Base-by-base conservation (phyloP, 2,113 vertebrate genomes). In the Coregonus clupeaformis region DNA sequence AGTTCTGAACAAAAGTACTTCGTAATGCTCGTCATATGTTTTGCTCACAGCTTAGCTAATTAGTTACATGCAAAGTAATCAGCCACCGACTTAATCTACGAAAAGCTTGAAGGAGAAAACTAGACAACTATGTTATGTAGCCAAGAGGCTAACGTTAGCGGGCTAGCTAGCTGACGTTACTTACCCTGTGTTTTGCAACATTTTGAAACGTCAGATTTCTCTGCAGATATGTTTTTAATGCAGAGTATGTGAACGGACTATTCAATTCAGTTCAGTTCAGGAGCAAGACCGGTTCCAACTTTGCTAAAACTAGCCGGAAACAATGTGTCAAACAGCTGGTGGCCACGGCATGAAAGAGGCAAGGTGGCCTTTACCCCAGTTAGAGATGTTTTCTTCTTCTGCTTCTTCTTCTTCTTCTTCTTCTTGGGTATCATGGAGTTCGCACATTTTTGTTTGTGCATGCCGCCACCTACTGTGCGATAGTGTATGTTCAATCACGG, bases 111-210 rank as follows among this genome's bases (percentile, higher is more conserved):
- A 27, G 27, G 27, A 27, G 27, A 27, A n/a, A n/a, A 2, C 27
- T 27, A 1, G 27, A 27, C 2, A 27, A 27, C 27, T 27, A 27
- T 3, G 29, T 29, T 29, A 29, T 29, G 29, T 27, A 27, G 27
- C 27, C 3, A 7, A 7, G 1, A 55, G 18, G 52, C 52, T 13
- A 55, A 7, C 52, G 57, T 22, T 60, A 60, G 57, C n/a, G 9
- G 6, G 20, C 16, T 5, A 3, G 57, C 18, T 55, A 60, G 57
- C 5, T 7, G n/a, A 47, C 25, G 5, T 20, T 65, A 78, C 86
- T 85, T 71, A 87, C 86, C 86, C 86, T n/a, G 86, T 84, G 60
- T 87, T 87, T 49, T 80, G 81, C 77, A 87, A 42, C 86, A 87
- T 87, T 5, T 1, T 77, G 20, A 1, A 16, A 27, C 52, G 12